Evolutionary conservation across 30 jellyfish, hydroid and myxozoan genomes (phyloP).

Genomic region (Aurelia coerulea): DNA sequence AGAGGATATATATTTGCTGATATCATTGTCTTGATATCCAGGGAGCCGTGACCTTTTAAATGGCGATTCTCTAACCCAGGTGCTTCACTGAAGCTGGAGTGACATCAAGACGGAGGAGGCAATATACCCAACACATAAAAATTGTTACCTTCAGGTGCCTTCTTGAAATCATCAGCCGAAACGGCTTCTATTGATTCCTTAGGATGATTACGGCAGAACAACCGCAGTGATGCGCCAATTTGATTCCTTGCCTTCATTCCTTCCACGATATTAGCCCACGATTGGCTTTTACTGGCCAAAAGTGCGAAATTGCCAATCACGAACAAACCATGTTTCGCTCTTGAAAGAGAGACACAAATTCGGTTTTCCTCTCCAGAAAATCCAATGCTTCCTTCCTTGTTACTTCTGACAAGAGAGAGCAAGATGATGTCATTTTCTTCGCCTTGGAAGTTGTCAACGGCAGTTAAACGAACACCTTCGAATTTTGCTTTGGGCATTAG

Average conservation of each 20-base stretch:
- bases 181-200: constrained; percentile 29
- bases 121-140: too few species aligned
- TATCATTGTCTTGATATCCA: too few species aligned
- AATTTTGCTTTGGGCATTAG: constrained; percentile 70
- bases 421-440: constrained; percentile 91
- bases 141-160: constrained; percentile 73
- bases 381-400: constrained; percentile 70
- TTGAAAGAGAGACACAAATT: constrained; percentile 82
- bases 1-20: too few species aligned
- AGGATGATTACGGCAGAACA: constrained; percentile 83
- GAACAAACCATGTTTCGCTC: constrained; percentile 91
- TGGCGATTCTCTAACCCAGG: too few species aligned
- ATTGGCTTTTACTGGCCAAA: constrained; percentile 47
- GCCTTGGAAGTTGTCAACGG: constrained; percentile 94
- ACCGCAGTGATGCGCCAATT: constrained; percentile 31
- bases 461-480: constrained; percentile 86
- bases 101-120: too few species aligned
- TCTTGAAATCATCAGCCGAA: constrained; percentile 47
- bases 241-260: constrained; percentile 32
- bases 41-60: too few species aligned
- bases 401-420: constrained; percentile 88
- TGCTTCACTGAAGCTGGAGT: too few species aligned
- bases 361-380: constrained; percentile 82
- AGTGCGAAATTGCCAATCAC: constrained; percentile 84
- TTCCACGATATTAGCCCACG: constrained; percentile 69